Percentiles rank a stretch among this genome's conserved stretches.
Conservation (phyloP, 2,888 invertebrate genomes). For the Carcina quercana region DNA sequence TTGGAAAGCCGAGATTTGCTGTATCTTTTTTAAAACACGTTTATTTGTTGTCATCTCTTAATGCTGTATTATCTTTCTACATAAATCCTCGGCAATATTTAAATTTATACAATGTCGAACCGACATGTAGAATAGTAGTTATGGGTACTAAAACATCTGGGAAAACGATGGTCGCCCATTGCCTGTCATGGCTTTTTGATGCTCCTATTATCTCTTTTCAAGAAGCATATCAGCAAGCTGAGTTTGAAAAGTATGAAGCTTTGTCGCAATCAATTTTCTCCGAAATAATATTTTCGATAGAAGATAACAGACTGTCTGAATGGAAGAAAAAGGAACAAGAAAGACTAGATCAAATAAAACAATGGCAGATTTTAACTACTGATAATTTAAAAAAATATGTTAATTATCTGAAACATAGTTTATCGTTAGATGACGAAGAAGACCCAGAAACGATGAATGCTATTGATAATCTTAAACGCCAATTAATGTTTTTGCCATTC, state of each 20-base stretch:
- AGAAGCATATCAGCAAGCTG: conserved; percentile 32
- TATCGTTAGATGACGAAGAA: conserved; percentile 3
- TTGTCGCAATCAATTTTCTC: conserved; percentile 47
- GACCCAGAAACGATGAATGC: conserved; percentile 14
- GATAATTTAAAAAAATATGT: conserved; percentile 31
- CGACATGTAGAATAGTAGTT: conserved; percentile 74
- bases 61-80: conserved; percentile 68
- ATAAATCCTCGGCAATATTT: conserved; percentile 78
- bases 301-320: conserved; percentile 39
- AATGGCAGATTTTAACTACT: conserved; percentile 42
- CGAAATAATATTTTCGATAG: conserved; percentile 53
- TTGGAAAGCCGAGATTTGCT: conserved; percentile 70
- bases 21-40: conserved; percentile 77
- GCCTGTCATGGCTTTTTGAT: conserved; percentile 69
- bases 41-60: conserved; percentile 71
- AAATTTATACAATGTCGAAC: conserved; percentile 70
- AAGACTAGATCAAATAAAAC: conserved; percentile 40
- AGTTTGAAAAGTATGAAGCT: conserved; percentile 33
- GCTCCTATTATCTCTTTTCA: conserved; percentile 54
- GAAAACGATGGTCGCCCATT: conserved; percentile 72
- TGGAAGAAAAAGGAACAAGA: conserved; percentile 53
- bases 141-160: conserved; percentile 76
- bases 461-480: conserved; percentile 21
- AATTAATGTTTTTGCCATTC: conserved; percentile 37
- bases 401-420: conserved; percentile 20